These are phyloP conservation scores for Hemiprocne comata DNA, from an alignment of 2,113 vertebrate species.

Conservation along the genomic window DNA sequence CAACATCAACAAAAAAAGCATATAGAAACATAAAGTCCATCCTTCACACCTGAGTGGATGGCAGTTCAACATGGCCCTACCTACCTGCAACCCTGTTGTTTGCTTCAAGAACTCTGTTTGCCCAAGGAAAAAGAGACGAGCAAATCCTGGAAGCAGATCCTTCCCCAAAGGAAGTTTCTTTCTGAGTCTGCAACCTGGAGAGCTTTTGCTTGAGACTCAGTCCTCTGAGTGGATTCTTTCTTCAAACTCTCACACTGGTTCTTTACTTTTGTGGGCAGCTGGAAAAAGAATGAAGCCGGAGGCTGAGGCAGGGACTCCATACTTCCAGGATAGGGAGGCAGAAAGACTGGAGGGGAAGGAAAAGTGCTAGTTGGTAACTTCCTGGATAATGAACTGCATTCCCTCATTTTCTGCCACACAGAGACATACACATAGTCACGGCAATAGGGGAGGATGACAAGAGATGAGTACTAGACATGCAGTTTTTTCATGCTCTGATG, in stretches of 20 bases:
- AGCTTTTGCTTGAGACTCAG: slow-evolving; percentile 67
- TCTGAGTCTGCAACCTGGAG: slow-evolving; percentile 69
- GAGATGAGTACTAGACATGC: slow-evolving; percentile 64
- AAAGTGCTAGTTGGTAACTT: slow-evolving; percentile 70
- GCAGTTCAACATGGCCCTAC: slow-evolving; percentile 63
- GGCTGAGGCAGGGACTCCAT: slow-evolving; percentile 70
- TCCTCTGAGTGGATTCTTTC: slow-evolving; percentile 66
- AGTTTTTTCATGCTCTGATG: slow-evolving; percentile 61
- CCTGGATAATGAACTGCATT: slow-evolving; percentile 48
- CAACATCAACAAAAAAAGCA: slow-evolving; percentile 46
- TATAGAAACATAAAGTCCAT: slow-evolving; percentile 45
- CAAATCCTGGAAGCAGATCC: slow-evolving; percentile 72
- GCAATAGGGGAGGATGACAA: slow-evolving; percentile 59
- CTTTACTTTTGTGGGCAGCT: slow-evolving; percentile 71
- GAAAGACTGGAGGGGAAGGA: slow-evolving; percentile 72
- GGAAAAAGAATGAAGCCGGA: slow-evolving; percentile 73
- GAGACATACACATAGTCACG: slow-evolving; percentile 65
- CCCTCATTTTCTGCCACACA: slow-evolving; percentile 63
- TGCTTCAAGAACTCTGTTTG: slow-evolving; percentile 67
- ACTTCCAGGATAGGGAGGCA: slow-evolving; percentile 68
- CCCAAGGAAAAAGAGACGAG: slow-evolving; percentile 67
- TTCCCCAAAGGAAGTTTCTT: slow-evolving; percentile 73
- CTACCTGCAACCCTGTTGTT: slow-evolving; percentile 71
- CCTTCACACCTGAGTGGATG: slow-evolving; percentile 33
- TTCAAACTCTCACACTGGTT: slow-evolving; percentile 65